Evolutionary conservation across 2,888 invertebrate species (phyloP), one percentile per base, ranked within the genome.

Genomic region (Temnothorax ravouxi): DNA sequence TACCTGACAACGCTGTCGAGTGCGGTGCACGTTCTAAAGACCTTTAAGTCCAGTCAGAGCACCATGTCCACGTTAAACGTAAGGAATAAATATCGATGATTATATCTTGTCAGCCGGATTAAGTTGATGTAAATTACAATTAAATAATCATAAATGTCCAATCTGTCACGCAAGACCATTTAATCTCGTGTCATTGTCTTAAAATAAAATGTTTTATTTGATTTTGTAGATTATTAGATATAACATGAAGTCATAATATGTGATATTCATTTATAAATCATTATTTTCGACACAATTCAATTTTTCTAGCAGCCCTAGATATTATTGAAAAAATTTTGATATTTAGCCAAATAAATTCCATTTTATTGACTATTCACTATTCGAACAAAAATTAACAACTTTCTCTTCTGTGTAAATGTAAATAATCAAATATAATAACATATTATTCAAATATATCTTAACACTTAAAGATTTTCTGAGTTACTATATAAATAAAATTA

Each of bases 1-100:
- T 99, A 99, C 94, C 96, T 99, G 84, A 99, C 99, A 0, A 98
- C 99, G 0, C 96, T 99, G 76, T 98, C 98, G 93, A 98, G 98
- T 79, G 99, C 99, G 29, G 98, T 99, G 0, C 97, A 98, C 75
- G 97, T 98, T 84, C 95, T 98, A 92, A 98, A 98, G 95, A 97
- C 97, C 75, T 94, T 95, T 86, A 94, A 95, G 89, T 93, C 93
- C 86, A 94, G 94, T 88, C 94, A 94, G 88, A 94, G 94, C 88
- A 94, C 94, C 77, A 93, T 94, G 93, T 94, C 95, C 59, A 94
- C 94, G 50, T 90, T 93, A 54, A 95, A 94, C 81, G 94, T 94
- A 84, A 93, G 93, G 84, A 38, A 64, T 74, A 25, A 67, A 66
- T 67, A 67, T 38, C 5, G 4, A 3, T 38, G 1, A 66, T 66